Evolutionary conservation across 2,888 invertebrate species (phyloP), one percentile per base, ranked within the genome.

Genomic region (Platycheirus albimanus): DNA sequence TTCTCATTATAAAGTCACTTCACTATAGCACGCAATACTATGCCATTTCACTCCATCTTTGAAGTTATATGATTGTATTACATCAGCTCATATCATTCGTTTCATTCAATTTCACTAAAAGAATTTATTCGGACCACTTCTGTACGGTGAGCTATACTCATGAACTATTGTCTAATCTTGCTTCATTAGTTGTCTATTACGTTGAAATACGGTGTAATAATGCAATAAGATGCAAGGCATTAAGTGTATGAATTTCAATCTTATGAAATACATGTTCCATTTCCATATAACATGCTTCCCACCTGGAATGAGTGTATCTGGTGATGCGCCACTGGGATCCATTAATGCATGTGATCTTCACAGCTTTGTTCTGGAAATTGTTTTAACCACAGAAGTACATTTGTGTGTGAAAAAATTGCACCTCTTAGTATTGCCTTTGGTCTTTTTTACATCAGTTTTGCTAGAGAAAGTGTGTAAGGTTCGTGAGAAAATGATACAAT

Each of bases 351-450:
- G 20, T 36, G 8, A 47, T 38, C 30, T 74, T 74, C 64, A 66
- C 74, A 74, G 74, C 74, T 72, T 72, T 72, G 72, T 72, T 72
- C 72, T 72, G 72, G 24, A 71, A 63, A 63, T 72, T 54, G 72
- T 13, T 63, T n/a, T 33, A 52, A 72, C 52, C 63, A n/a, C 24
- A 45, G 43, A 43, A 72, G 41, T 17, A 2, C 20, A 33, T 36
- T 51, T 43, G 33, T 54, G 19, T 10, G 3, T 10, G 19, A 49
- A 38, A 30, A 15, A 43, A 36, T 36, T 8, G 36, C n/a, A 33
- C 30, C 11, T n/a, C 33, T 28, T 30, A n/a, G 10, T 15, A 4
- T 1, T 15, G 13, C 10, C 33, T n/a, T 28, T 61, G n/a, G n/a
- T n/a, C n/a, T n/a, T n/a, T n/a, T n/a, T n/a, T n/a, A n/a, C n/a